Conservation (phyloP, 2,797 vertebrate species). For the Chelmon rostratus region DNA sequence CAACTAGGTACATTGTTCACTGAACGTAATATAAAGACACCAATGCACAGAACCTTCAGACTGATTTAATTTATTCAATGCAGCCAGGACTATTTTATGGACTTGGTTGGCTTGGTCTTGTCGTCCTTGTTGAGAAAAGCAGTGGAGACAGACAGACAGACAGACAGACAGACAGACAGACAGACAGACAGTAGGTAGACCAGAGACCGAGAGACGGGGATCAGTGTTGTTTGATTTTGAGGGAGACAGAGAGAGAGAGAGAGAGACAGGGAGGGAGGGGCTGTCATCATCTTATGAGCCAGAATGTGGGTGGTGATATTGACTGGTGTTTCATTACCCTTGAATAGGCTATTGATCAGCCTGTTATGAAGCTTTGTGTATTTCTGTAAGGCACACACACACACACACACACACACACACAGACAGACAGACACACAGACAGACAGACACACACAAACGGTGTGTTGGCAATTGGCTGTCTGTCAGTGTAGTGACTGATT, state of each 20-base stretch:
- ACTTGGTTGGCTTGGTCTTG: background rate
- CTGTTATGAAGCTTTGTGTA: constrained; percentile 66
- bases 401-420: constrained; percentile 4
- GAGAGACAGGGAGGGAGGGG: background rate
- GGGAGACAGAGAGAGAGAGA: background rate
- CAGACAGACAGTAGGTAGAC: background rate
- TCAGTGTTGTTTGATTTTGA: constrained; percentile 32
- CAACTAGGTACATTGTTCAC: background rate
- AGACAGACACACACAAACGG: constrained; percentile 3
- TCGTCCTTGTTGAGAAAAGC: background rate
- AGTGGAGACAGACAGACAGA: background rate
- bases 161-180: background rate
- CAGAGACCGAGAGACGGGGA: background rate
- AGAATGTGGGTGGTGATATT: constrained; percentile 69
- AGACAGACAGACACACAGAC: constrained; percentile 9
- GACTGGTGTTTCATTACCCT: constrained; percentile 72
- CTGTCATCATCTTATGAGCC: constrained; percentile 58
- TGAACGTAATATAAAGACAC: background rate
- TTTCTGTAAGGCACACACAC: constrained; percentile 39
- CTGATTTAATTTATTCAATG: background rate
- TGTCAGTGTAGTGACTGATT: constrained; percentile 53
- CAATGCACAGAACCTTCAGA: background rate
- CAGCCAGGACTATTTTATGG: background rate
- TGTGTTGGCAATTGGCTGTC: constrained; percentile 30
- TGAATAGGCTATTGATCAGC: constrained; percentile 74